phyloP scores from a whole-genome alignment of 1,140 invertebrate species.

The Drosophila obscura region DNA sequence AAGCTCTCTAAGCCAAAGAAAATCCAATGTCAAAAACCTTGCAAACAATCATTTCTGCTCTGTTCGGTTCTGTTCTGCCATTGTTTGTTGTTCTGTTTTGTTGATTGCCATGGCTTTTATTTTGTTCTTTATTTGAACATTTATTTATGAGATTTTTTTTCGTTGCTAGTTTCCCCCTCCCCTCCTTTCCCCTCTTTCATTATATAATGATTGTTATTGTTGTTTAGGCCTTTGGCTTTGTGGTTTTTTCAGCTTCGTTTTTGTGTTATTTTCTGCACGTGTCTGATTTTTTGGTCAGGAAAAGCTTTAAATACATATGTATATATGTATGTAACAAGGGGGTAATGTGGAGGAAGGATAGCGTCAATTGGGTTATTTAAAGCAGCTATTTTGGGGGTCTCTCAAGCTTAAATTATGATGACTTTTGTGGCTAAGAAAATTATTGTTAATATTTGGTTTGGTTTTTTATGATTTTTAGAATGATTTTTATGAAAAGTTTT shows the following conservation, averaged over 20 bases:
- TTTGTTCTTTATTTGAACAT: slow-evolving; percentile 63
- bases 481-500: too few species aligned
- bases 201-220: slow-evolving; percentile 70
- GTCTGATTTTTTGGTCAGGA: slow-evolving; percentile 38
- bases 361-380: slow-evolving; percentile 7
- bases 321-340: background rate
- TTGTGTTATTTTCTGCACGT: slow-evolving; percentile 48
- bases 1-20: slow-evolving; percentile 17
- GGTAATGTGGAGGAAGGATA: slow-evolving; percentile 4
- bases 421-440: background rate
- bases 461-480: too few species aligned
- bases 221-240: slow-evolving; percentile 41
- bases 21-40: slow-evolving; percentile 49
- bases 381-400: background rate
- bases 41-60: slow-evolving; percentile 45
- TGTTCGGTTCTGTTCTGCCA: slow-evolving; percentile 38
- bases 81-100: slow-evolving; percentile 37
- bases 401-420: slow-evolving; percentile 8
- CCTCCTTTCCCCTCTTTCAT: slow-evolving; percentile 30
- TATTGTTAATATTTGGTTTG: background rate
- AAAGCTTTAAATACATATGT: slow-evolving; percentile 16
- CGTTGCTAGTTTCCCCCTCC: background rate
- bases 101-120: slow-evolving; percentile 31
- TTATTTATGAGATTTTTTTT: slow-evolving; percentile 57
- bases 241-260: slow-evolving; percentile 29